Conservation (phyloP, 2,888 invertebrate genomes). For the Agrotis exclamationis region DNA sequence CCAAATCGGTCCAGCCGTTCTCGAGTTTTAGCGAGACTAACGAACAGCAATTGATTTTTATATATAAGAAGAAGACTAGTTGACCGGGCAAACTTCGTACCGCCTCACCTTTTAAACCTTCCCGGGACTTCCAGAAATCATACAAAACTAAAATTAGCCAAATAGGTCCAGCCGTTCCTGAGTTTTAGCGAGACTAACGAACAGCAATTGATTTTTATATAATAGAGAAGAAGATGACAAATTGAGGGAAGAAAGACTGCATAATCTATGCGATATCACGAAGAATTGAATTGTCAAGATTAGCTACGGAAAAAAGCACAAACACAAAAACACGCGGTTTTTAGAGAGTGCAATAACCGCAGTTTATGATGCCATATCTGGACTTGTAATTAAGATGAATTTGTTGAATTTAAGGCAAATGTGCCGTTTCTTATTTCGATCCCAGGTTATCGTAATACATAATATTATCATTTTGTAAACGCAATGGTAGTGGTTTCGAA, state of each 20-base stretch:
- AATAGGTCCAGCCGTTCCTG: no score
- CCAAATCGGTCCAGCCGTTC: no score
- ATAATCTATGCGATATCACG: background rate
- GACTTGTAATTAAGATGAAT: background rate
- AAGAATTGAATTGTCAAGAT: background rate
- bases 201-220: no score
- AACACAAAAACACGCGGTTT: slow-evolving; percentile 27
- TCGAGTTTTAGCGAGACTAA: no score
- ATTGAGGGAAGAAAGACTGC: slow-evolving; percentile 13
- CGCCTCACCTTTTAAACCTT: no score
- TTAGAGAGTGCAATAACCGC: slow-evolving; percentile 23
- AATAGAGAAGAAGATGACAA: no score
- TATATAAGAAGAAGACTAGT: no score
- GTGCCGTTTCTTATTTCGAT: slow-evolving; percentile 2
- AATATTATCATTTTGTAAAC: slow-evolving; percentile 4
- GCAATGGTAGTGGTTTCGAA: background rate
- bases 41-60: no score
- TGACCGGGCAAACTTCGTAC: no score
- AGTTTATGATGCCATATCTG: slow-evolving; percentile 19
- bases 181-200: no score
- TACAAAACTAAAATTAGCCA: no score
- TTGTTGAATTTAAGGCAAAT: slow-evolving; percentile 1
- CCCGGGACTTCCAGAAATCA: no score
- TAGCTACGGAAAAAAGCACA: slow-evolving; percentile 3
- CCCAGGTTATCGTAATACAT: background rate